phyloP scores from a whole-genome alignment of 1,140 invertebrate species.

The Laupala kohalensis region DNA sequence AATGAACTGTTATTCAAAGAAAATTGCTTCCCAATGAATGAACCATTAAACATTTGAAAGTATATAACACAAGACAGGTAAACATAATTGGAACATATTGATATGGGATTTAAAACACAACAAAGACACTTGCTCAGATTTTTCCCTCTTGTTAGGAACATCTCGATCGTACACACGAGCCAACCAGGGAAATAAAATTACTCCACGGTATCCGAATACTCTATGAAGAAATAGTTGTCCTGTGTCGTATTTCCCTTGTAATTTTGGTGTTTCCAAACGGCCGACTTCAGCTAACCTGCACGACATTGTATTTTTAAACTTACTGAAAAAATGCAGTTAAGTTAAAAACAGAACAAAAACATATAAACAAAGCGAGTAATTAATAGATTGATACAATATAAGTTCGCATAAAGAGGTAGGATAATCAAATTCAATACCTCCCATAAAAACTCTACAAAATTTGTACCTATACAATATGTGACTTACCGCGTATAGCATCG shows the following conservation, averaged over 20 bases:
- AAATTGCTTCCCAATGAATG: not conserved
- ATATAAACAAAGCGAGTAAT: too few relatives aligned
- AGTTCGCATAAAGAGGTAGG: not conserved
- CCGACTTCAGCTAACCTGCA: conserved; percentile 65
- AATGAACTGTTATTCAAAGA: not conserved
- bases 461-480: too few relatives aligned
- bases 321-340: not conserved
- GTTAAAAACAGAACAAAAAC: too few relatives aligned
- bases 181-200: conserved; percentile 89
- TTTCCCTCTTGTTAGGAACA: conserved; percentile 43
- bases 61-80: not conserved
- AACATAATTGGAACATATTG: not conserved
- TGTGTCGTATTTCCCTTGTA: conserved; percentile 83
- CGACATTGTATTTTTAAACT: not conserved
- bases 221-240: conserved; percentile 90
- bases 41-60: not conserved
- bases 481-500: not conserved
- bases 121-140: conserved; percentile 21
- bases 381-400: not conserved
- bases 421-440: not conserved
- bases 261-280: conserved; percentile 64
- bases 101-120: not conserved
- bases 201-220: conserved; percentile 90
- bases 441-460: not conserved
- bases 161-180: conserved; percentile 90